Evolutionary conservation across 2,888 invertebrate genomes (phyloP), one percentile per base, ranked within the genome.

Genomic region (Teleogryllus oceanicus): DNA sequence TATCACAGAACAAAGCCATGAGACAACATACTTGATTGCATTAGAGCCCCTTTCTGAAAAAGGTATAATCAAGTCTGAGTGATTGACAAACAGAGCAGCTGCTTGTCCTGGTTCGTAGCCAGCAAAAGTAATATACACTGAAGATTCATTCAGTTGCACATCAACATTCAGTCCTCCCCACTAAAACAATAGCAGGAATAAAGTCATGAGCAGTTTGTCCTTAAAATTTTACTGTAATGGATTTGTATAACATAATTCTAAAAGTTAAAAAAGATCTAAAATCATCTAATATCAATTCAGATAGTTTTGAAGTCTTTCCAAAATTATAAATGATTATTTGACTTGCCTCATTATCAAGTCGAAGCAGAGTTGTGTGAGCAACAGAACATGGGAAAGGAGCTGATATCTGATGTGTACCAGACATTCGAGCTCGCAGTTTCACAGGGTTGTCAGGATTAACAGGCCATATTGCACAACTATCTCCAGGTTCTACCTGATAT

Each of bases 81-180:
- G 93, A 88, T 99, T 99, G 83, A 99, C 92, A 78, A 99, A 89
- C 50, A 96, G 88, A 0, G 96, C 97, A 1, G 98, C 95, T n/a
- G 98, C 97, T 88, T 94, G 93, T 1, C 98, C 98, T 77, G 90
- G 89, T 84, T 92, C 90, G 87, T 98, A 99, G 83, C 92, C 91
- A 0, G 93, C 92, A 83, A 99, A 90, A 79, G 95, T 94, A 81
- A 98, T 92, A 85, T 96, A 96, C 74, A 94, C 92, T n/a, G 96
- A 95, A 74, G 96, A 94, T 88, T 99, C 99, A 74, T 94, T 94
- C 62, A 96, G 91, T 86, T 97, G 96, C 75, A 96, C 94, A 84
- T 98, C 97, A 1, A 95, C 94, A 87, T 94, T 92, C 51, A 96
- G 89, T 1, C 95, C 96, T 76, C 96, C 96, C 85, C 90, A 93